phyloP scores from a whole-genome alignment of 2,888 invertebrate species.

The Augochlorella aurata region DNA sequence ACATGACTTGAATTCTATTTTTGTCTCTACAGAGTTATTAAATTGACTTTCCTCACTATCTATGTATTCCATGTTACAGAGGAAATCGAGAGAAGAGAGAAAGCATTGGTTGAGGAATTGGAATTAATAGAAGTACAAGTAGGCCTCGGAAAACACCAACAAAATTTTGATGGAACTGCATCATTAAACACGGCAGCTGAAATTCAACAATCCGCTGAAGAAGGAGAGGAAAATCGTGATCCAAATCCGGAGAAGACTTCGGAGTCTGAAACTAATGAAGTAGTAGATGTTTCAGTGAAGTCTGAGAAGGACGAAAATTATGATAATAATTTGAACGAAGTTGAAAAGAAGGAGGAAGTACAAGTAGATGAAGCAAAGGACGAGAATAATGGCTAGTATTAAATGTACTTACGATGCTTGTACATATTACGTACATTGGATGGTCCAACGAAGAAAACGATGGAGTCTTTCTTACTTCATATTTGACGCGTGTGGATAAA shows the following conservation, averaged over 20 bases:
- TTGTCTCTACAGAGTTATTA: no score
- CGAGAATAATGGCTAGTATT: slow-evolving; percentile 77
- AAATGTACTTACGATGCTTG: slow-evolving; percentile 52
- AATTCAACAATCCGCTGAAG: slow-evolving; percentile 66
- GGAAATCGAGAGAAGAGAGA: slow-evolving; percentile 78
- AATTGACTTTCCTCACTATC: background rate
- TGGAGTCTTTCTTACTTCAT: slow-evolving; percentile 52
- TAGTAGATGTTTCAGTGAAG: slow-evolving; percentile 45
- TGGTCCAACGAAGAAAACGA: slow-evolving; percentile 52
- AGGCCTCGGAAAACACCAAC: slow-evolving; percentile 73
- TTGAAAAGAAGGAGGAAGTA: slow-evolving; percentile 63
- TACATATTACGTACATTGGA: slow-evolving; percentile 64
- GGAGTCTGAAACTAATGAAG: slow-evolving; percentile 50
- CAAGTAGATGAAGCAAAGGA: slow-evolving; percentile 67
- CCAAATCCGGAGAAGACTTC: slow-evolving; percentile 63
- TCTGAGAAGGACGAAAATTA: slow-evolving; percentile 54
- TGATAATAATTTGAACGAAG: slow-evolving; percentile 51
- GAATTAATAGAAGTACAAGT: slow-evolving; percentile 77
- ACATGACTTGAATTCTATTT: background rate
- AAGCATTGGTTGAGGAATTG: slow-evolving; percentile 74
- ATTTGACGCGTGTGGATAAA: slow-evolving; percentile 44
- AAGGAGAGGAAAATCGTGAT: slow-evolving; percentile 79
- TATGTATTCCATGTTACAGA: slow-evolving; percentile 65
- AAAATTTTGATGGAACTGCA: slow-evolving; percentile 69
- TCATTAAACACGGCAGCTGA: slow-evolving; percentile 58